Base-by-base conservation (phyloP, 2,888 invertebrate species). In the Himalopsyche anomala region DNA sequence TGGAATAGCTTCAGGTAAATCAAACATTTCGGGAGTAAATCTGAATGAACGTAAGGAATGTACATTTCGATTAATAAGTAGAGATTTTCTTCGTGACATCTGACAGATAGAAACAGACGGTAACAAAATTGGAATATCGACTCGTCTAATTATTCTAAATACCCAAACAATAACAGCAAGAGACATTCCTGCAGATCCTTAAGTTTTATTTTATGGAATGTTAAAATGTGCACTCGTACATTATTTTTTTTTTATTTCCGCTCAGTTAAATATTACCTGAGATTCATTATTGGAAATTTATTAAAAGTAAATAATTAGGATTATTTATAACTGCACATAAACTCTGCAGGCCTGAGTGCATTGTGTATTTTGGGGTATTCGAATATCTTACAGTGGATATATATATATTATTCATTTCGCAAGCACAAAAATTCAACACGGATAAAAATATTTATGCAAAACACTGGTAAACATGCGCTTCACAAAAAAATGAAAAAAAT, bases 1-100 rank as follows among this genome's bases (percentile, higher is more conserved):
- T 87, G 87, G 87, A 87, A 87, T 85, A 85, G 83, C 54, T 83
- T 85, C 83, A 54, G 85, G 85, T 85, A 83, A 85, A 81, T 82
- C 69, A 85, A 83, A 85, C 83, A 80, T 83, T 38, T 85, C 38
- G 79, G 42, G 54, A 81, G 82, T 85, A 85, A 84, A 81, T 80
- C 42, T 82, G 80, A 83, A 80, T 83, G 56, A 80, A 83, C 36
- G 15, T 69, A 80, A 83, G 85, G 85, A 85, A 85, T 85, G 85
- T 85, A 82, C 82, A 82, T 69, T 85, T 40, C 82, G 82, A 84
- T 40, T 80, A 80, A 79, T 74, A 74, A 74, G 74, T 74, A 28
- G 62, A 74, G 38, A 74, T 74, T 74, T 28, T 74, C 74, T 36
- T 74, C 74, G 28, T 74, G 15, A 74, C 36, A 38, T 36, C 36